phyloP scores from a whole-genome alignment of 2,113 vertebrate species.

The Clarias batrachus region DNA sequence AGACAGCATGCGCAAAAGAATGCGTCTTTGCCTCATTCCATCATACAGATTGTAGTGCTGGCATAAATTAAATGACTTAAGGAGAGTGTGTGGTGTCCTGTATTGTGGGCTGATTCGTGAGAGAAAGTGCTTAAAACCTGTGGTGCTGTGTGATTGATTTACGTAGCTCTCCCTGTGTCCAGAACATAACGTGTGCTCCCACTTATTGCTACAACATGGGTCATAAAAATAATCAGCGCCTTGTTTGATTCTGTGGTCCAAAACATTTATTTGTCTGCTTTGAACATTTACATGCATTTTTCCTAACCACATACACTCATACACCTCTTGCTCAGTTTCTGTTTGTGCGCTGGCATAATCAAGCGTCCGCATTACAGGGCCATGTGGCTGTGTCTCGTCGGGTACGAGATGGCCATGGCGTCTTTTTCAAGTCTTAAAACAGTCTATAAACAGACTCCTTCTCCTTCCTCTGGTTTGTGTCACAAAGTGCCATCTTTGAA shows the following conservation, averaged over 20 bases:
- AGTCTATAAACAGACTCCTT: slow-evolving; percentile 31
- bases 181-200: slow-evolving; percentile 62
- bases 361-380: slow-evolving; percentile 45
- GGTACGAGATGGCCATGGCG: slow-evolving; percentile 36
- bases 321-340: slow-evolving; percentile 9
- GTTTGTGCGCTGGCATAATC: slow-evolving; percentile 48
- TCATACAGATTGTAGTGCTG: neutral
- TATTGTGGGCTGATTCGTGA: slow-evolving; percentile 27
- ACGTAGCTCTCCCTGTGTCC: slow-evolving; percentile 44
- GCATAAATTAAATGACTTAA: neutral
- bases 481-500: slow-evolving; percentile 42
- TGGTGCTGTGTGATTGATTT: slow-evolving; percentile 36
- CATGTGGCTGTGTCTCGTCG: slow-evolving; percentile 47
- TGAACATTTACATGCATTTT: slow-evolving; percentile 50
- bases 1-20: neutral
- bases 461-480: slow-evolving; percentile 40
- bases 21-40: neutral
- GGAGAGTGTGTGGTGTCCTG: slow-evolving; percentile 1
- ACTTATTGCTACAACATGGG: slow-evolving; percentile 55
- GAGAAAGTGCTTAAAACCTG: slow-evolving; percentile 42
- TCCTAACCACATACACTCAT: slow-evolving; percentile 1
- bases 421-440: slow-evolving; percentile 46
- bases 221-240: slow-evolving; percentile 54
- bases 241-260: slow-evolving; percentile 62
- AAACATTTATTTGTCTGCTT: slow-evolving; percentile 59